A percentile compares a stretch with the other conserved stretches of the same genome.
phyloP scores from a whole-genome alignment of 1,140 invertebrate genomes.

The Ips nitidus region DNA sequence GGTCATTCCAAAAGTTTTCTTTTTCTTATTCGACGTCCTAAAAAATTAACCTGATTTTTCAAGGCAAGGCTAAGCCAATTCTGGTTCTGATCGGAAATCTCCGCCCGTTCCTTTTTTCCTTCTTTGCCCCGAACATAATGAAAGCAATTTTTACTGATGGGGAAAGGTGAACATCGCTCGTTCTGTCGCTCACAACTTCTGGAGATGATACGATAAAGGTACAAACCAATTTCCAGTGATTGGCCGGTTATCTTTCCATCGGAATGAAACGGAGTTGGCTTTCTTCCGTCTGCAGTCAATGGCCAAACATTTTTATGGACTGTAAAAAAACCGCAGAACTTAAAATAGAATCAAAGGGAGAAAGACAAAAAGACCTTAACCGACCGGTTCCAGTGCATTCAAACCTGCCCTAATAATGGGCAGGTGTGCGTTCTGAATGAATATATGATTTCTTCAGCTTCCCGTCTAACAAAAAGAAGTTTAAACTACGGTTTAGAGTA shows the following conservation, averaged over 20 bases:
- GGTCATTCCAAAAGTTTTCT: neutral
- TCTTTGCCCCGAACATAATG: constrained; percentile 20
- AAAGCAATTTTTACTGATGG: constrained; percentile 34
- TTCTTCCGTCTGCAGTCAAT: neutral
- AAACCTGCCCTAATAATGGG: no score
- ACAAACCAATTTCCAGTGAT: constrained; percentile 34
- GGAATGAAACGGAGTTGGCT: neutral
- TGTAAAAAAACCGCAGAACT: no score
- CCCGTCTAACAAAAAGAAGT: no score
- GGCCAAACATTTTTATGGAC: neutral
- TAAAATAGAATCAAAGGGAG: no score
- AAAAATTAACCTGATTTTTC: constrained; percentile 16
- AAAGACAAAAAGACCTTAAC: no score
- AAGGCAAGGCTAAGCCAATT: neutral
- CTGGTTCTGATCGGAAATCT: neutral
- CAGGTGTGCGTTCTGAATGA: no score
- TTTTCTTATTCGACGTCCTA: neutral
- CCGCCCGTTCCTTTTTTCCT: constrained; percentile 7
- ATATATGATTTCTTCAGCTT: no score
- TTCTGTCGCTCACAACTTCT: constrained; percentile 23
- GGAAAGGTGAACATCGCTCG: constrained; percentile 30
- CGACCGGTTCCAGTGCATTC: no score
- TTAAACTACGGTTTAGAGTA: no score
- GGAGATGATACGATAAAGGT: constrained; percentile 33
- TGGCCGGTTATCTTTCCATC: constrained; percentile 24